Base-by-base conservation (phyloP, 2,888 invertebrate species). In the Hirtodrosophila histrioides region DNA sequence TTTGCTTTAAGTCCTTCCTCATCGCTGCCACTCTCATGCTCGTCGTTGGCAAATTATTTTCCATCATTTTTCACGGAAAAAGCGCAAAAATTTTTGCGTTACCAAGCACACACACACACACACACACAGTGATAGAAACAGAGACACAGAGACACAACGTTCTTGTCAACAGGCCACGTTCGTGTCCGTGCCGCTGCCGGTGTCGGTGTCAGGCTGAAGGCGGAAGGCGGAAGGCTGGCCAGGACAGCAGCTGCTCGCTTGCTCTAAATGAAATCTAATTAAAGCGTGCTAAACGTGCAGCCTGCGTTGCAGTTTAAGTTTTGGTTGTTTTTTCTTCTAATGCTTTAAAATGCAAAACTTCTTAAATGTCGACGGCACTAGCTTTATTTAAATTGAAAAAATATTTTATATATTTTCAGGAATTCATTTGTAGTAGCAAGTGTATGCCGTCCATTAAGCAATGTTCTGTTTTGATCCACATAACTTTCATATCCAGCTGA, bases 61-160 rank as follows among this genome's bases (percentile, higher is more conserved):
- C 69, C 88, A 87, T 87, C 79, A 85, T 87, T 84, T 87, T 87
- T 84, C 86, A 82, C 72, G 46, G 70, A 81, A 85, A 87, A 82
- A 75, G 83, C 70, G 69, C 69, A 82, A 37, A 60, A 70, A 79
- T 68, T 78, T 71, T 43, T 70, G 68, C 73, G 54, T 64, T 62
- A 51, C 60, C 31, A 37, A 40, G 55, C 45, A 37, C 24, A 51
- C 45, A 41, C 33, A 50, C 8, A 9, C 45, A 37, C 24, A 51
- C 45, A 41, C 33, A 50, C 8, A 9, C 17, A 39, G 46, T 8
- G 50, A 9, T 29, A 40, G 33, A 48, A 35, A 51, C 49, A 39
- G 39, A 45, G 29, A 58, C 35, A 44, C 35, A 39, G 33, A 27
- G 33, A 49, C 39, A 49, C 50, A 41, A 60, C 57, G 68, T 12